These are phyloP conservation scores for Papilio polyxenes DNA, from an alignment of 1,140 invertebrate genomes.

Conservation along the genomic window DNA sequence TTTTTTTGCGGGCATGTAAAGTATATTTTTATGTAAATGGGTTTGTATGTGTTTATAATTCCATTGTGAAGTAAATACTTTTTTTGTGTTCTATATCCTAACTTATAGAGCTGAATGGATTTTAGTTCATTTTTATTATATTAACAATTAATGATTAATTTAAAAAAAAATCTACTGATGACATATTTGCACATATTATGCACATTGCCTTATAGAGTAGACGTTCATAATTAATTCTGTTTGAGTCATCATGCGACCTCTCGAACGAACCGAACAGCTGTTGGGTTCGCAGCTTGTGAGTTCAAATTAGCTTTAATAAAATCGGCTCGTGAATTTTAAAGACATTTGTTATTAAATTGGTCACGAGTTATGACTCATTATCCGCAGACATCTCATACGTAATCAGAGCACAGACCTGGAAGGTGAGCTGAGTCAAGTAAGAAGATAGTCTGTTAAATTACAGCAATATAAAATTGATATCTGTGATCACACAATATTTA, in stretches of 20 bases:
- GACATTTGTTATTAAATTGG: conserved; percentile 28
- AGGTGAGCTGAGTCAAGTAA: not conserved
- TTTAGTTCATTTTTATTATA: too few relatives aligned
- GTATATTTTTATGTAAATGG: too few relatives aligned
- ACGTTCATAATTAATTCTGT: conserved; percentile 26
- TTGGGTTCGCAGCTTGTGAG: conserved; percentile 44
- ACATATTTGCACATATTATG: conserved; percentile 29
- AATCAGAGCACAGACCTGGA: not conserved
- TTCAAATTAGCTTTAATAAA: conserved; percentile 49
- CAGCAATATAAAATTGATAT: not conserved
- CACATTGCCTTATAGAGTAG: not conserved
- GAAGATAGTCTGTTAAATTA: not conserved
- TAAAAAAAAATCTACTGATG: not conserved
- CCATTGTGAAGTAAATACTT: too few relatives aligned
- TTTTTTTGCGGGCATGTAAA: too few relatives aligned
- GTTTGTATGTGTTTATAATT: too few relatives aligned
- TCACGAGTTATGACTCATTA: conserved; percentile 32
- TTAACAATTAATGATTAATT: not conserved
- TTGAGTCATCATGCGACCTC: conserved; percentile 32
- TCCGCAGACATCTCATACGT: conserved; percentile 1
- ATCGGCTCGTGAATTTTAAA: conserved; percentile 46
- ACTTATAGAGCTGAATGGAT: too few relatives aligned
- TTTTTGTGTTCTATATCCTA: too few relatives aligned
- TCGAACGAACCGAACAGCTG: conserved; percentile 41
- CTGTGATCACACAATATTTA: not conserved